Base-by-base conservation (phyloP, 2,888 invertebrate genomes). In the Tipula lateralis region DNA sequence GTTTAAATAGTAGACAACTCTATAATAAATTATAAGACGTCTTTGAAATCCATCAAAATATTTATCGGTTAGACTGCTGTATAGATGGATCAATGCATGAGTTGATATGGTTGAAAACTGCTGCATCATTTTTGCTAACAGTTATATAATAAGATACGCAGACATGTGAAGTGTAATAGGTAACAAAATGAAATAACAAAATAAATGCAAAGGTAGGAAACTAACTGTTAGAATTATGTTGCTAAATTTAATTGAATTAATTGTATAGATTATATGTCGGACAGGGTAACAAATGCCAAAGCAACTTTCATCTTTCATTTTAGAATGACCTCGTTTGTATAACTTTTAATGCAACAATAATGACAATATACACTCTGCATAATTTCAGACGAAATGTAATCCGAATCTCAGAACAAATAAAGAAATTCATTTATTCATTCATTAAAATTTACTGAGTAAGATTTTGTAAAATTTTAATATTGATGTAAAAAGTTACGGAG, bases 31-130 rank as follows among this genome's bases (percentile, higher is more conserved):
- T 66, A 19, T 66, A 66, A 0, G 66, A 66, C 66, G 66, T 24
- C 66, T 66, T 66, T 66, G 24, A 66, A 66, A 66, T 66, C 66
- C 66, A 66, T 66, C 66, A 66, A 66, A 66, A 66, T 66, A 66
- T 66, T 66, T 66, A 66, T 66, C 66, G 66, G 24, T 66, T n/a
- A 12, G 66, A 24, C 19, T 24, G 66, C n/a, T n/a, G 66, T 66
- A 66, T n/a, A 12, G 66, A 66, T 9, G 66, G 66, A 24, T 66
- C 50, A 24, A 50, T 50, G 50, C 19, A 50, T n/a, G n/a, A n/a
- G n/a, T 44, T 50, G 50, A 66, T 66, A 66, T 24, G 66, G 66
- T 9, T 24, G 9, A 66, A 66, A 66, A 16, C 9, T 66, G 66
- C 66, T 66, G 24, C 9, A 66, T 66, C 66, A 66, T 66, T 66